Evolutionary conservation across 2,797 vertebrate genomes (phyloP).

Genomic region (Sebastes vulpes): DNA sequence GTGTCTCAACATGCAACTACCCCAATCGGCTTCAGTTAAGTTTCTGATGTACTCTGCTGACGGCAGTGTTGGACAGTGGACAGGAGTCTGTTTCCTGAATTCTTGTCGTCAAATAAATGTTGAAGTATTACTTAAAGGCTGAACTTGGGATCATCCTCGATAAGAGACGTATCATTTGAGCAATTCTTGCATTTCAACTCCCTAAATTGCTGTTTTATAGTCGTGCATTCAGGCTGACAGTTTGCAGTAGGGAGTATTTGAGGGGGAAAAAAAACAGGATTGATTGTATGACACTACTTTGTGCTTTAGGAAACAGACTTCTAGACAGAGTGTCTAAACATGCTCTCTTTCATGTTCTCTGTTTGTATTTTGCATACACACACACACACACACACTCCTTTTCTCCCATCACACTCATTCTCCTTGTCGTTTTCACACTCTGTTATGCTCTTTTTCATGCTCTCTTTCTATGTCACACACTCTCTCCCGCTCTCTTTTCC

Average conservation of each 20-base stretch:
- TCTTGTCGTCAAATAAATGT: background rate
- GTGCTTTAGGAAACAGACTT: slow-evolving; percentile 46
- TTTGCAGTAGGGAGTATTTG: background rate
- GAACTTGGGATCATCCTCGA: background rate
- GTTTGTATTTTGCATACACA: slow-evolving; percentile 4
- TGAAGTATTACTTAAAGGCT: background rate
- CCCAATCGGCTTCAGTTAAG: too few species aligned
- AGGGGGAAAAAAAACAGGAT: background rate
- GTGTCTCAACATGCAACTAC: background rate
- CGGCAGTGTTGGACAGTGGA: background rate
- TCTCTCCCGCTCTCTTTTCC: slow-evolving; percentile 52
- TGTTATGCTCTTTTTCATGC: slow-evolving; percentile 74
- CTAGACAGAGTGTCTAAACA: slow-evolving; percentile 31
- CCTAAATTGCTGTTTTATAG: background rate
- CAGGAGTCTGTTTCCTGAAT: background rate
- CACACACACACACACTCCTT: slow-evolving; percentile 1
- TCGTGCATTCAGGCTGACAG: background rate
- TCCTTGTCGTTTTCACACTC: slow-evolving; percentile 71
- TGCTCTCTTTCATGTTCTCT: slow-evolving; percentile 20
- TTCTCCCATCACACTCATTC: slow-evolving; percentile 41
- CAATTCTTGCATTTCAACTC: background rate
- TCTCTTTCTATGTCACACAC: slow-evolving; percentile 58
- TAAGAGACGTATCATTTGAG: background rate
- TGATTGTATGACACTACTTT: background rate
- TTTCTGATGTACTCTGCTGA: background rate